Evolutionary conservation across 2,888 invertebrate genomes (phyloP), one percentile per base, ranked within the genome.

Genomic region (Thera britannica): DNA sequence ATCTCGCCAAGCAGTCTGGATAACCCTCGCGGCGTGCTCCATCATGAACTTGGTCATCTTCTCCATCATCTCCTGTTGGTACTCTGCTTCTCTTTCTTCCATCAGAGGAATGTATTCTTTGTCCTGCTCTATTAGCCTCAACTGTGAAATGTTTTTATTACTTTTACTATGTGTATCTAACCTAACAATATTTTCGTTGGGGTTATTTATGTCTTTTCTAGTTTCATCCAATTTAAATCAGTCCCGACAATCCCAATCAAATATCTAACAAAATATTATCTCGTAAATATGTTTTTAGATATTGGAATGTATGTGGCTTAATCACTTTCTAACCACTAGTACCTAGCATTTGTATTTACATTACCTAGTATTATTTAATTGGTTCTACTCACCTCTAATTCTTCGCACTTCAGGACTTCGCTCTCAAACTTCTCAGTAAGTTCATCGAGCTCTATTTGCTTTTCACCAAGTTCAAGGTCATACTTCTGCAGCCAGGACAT

Each of bases 401-500:
- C 87, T 23, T 91, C 85, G 71, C 94, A 88, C 72, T 90, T 88
- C 1, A 79, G 77, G 34, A 88, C 76, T 78, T 95, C 95, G 0
- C 89, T 89, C 2, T 95, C 94, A 71, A 89, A 94, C 59, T 93
- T 93, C 67, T 89, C 83, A 0, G 90, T 87, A 54, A 92, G 85
- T 49, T 93, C 92, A 61, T 95, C 95, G 2, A 94, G 83, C 71
- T 95, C 94, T 0, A 83, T 68, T 68, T 95, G 95, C 73, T 94
- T 94, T 57, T 95, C 95, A 0, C 91, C 93, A 87, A 95, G 94
- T 78, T 95, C 95, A 7, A 85, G 69, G 74, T 96, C 95, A 71
- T 95, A 96, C 76, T 95, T 95, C 67, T 94, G 90, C 8, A 95
- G 81, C 95, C 95, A 95, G 49, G 93, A 94, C 2, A 93, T 74